Base-by-base conservation (phyloP, 2,888 invertebrate species). In the Caenorhabditis wallacei region DNA sequence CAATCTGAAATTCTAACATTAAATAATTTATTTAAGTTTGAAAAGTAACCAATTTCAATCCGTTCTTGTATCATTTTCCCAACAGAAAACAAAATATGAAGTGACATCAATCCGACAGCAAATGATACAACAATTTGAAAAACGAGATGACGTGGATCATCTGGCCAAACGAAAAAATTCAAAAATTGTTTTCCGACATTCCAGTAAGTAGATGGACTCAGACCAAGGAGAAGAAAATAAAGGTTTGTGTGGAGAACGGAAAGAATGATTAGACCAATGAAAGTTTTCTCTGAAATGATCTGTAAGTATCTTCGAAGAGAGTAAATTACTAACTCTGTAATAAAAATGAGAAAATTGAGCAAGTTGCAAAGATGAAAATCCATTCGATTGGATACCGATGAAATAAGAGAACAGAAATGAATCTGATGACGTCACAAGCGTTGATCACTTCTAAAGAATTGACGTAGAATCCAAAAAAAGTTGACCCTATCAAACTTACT, bases 121-220 rank as follows among this genome's bases (percentile, higher is more conserved):
- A 56, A 22, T 18, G 22, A 10, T 22, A 74, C 66, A 35, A 56
- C 74, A 11, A 74, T 66, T 18, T 74, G 26, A 11, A 74, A 18
- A 1, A 35, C 24, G 5, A 74, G 64, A n/a, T 74, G 74, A n/a
- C 48, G 46, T 35, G 74, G 64, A 24, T 74, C 74, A 56, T 74
- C 74, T 20, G 74, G 74, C 74, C 64, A 66, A 22, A 74, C 56
- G 11, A 75, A 46, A 8, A 68, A 10, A 26, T 59, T 75, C 40
- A 75, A 59, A 18, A 75, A 68, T 16, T 66, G 59, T 26, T 75
- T 66, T 56, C 66, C 68, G 18, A 75, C 37, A 40, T 59, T 68
- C 68, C 75, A 75, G 40, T 75, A 75, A 8, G 68, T 68, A 20
- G 66, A 18, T 24, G 74, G 56, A 46, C 56, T 64, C n/a, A 74